A percentile compares a stretch with the other conserved stretches of the same genome.
phyloP scores from a whole-genome alignment of 2,888 invertebrate species.

The Caenorhabditis panamensis region DNA sequence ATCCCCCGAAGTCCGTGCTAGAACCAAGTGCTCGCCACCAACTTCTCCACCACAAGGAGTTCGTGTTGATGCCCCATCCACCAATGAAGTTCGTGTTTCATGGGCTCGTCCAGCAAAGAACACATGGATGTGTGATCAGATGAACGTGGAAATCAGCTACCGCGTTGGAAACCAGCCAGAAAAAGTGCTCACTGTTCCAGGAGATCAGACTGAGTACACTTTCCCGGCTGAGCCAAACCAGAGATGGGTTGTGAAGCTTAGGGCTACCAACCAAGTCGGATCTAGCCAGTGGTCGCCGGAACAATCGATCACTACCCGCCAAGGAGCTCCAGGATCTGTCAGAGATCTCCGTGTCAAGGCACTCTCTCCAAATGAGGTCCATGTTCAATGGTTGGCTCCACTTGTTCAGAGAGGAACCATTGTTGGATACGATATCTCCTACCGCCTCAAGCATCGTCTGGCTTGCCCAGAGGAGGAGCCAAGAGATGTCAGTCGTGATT shows the following conservation, averaged over 20 bases:
- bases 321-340: constrained; percentile 81
- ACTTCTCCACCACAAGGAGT: constrained; percentile 78
- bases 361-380: constrained; percentile 76
- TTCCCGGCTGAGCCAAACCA: constrained; percentile 81
- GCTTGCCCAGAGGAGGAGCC: constrained; percentile 81
- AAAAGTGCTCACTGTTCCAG: constrained; percentile 76
- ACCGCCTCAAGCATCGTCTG: constrained; percentile 80
- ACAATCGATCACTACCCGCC: constrained; percentile 77
- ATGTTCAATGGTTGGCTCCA: constrained; percentile 80
- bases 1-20: constrained; percentile 79
- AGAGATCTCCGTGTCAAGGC: constrained; percentile 76
- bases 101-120: constrained; percentile 79
- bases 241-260: constrained; percentile 77
- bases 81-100: constrained; percentile 78
- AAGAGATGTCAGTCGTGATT: constrained; percentile 79
- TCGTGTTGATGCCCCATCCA: constrained; percentile 77
- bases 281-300: constrained; percentile 77
- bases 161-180: constrained; percentile 77
- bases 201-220: constrained; percentile 80
- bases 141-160: constrained; percentile 80
- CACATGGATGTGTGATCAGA: constrained; percentile 81
- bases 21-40: constrained; percentile 81
- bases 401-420: constrained; percentile 78
- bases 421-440: constrained; percentile 81
- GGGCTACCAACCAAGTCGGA: constrained; percentile 74